Base-by-base conservation (phyloP, 2,888 invertebrate genomes). In the Oscheius sp. region DNA sequence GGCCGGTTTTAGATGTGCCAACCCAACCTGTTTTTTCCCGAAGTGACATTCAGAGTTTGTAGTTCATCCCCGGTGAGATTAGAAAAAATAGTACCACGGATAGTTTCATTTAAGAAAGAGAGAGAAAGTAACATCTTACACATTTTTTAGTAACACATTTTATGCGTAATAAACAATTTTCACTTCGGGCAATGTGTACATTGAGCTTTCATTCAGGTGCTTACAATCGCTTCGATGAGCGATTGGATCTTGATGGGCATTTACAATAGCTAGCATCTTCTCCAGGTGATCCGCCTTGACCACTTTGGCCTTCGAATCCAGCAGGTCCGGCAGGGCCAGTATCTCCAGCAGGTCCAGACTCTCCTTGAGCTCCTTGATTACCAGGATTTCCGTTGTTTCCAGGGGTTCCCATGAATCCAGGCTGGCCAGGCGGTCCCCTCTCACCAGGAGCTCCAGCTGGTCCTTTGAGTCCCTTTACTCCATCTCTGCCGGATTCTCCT, bases 231-330 rank as follows among this genome's bases (percentile, higher is more conserved):
- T 45, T 42, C 25, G 23, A 23, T 5, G 48, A 48, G 29, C 33
- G 46, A 12, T 29, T 15, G 25, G 33, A 65, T 70, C 77, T 65
- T 20, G 72, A 69, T 33, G 77, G 77, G 53, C 77, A 77, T 45
- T 75, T 73, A 65, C 79, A 79, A 50, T 79, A 79, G 63, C 71
- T 74, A 33, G 77, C 79, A 64, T 79, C 77, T 70, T 78, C 76
- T 73, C 80, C 80, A n/a, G 78, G 75, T 2, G 71, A 53, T 71
- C 80, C 80, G 20, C 64, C 66, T 50, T 71, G 71, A 64, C 80
- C 80, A 64, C 70, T 20, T 67, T 70, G 57, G 42, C 70, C 55
- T 10, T 31, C 46, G 34, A 57, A 42, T 2, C 70, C 70, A 29
- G 65, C 23, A 8, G 34, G 29, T 67, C 78, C 78, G 45, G 75